Evolutionary conservation across 2,113 vertebrate genomes (phyloP).

Genomic region (Syngnathus typhle): DNA sequence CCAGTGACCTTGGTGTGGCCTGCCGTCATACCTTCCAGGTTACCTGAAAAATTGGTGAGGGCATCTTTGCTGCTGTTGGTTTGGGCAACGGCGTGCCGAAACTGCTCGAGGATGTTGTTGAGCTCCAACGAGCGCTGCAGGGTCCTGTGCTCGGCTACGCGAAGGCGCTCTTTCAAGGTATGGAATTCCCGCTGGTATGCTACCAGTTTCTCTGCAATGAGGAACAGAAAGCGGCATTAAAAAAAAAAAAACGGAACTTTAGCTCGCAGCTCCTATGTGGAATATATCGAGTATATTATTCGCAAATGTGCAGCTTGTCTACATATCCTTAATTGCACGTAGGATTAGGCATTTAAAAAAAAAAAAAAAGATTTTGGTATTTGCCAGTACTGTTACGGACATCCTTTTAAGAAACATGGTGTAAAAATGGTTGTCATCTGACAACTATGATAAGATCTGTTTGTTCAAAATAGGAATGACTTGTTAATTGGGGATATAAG

Average conservation of each 20-base stretch:
- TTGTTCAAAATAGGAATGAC: background rate
- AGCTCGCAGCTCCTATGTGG: background rate
- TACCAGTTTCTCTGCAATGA: constrained; percentile 81
- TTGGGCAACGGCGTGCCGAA: constrained; percentile 84
- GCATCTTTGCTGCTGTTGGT: constrained; percentile 87
- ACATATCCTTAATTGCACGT: no score
- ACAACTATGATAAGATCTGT: background rate
- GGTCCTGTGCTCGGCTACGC: constrained; percentile 89
- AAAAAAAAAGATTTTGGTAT: no score
- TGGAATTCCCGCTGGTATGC: constrained; percentile 96
- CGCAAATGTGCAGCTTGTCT: no score
- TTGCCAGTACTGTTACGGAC: background rate
- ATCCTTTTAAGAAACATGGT: background rate
- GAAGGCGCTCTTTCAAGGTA: constrained; percentile 91
- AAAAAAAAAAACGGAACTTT: background rate
- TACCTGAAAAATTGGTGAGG: constrained; percentile 85
- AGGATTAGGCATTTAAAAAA: no score
- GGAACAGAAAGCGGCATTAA: background rate
- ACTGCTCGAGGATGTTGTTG: constrained; percentile 88
- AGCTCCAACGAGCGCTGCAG: constrained; percentile 93
- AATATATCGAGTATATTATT: no score
- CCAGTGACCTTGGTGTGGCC: no score
- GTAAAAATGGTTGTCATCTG: background rate
- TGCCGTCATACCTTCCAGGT: background rate
- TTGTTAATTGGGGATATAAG: background rate